Evolutionary conservation across 2,113 vertebrate genomes (phyloP), one percentile per base, ranked within the genome.

Genomic region (Hemicordylus capensis): DNA sequence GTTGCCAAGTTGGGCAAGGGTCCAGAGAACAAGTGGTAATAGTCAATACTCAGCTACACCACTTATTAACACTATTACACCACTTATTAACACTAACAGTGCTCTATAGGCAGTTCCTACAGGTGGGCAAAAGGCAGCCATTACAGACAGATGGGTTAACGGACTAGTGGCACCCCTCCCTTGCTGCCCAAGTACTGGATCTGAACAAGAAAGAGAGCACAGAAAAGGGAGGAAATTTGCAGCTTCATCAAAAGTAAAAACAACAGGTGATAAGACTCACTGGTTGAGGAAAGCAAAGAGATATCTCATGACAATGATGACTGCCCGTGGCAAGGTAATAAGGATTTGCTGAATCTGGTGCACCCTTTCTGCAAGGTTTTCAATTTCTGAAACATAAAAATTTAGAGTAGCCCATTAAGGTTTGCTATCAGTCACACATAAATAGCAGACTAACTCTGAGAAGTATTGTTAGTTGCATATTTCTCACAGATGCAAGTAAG

Each of bases 231-330:
- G n/a, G 69, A 54, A n/a, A 51, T 51, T 66, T 81, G 51, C 51
- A 56, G 54, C 31, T 10, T 0, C 1, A 44, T 19, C 42, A 26
- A 64, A 72, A 79, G 48, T 70, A 76, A 76, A n/a, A 76, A n/a
- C 11, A 17, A 37, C 37, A n/a, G 11, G 46, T 19, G 63, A 70
- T 77, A 9, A 22, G 1, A 96, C 99, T 98, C 94, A 99, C 99
- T 99, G 99, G 89, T 99, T 99, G 76, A 99, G 97, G 94, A 99
- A 99, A 56, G 99, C 98, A 90, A 99, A 99, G 90, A 99, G 97
- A 80, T 99, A 99, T 98, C 99, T 97, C 98, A 99, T 98, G 96
- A 99, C 98, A 59, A 99, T 96, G 56, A 99, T 97, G 94, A 99
- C 97, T 37, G 97, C 96, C 7, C 98, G 97, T 82, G 97, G 97